Evolutionary conservation across 1,140 invertebrate genomes (phyloP).

Genomic region (Teleogryllus occipitalis): DNA sequence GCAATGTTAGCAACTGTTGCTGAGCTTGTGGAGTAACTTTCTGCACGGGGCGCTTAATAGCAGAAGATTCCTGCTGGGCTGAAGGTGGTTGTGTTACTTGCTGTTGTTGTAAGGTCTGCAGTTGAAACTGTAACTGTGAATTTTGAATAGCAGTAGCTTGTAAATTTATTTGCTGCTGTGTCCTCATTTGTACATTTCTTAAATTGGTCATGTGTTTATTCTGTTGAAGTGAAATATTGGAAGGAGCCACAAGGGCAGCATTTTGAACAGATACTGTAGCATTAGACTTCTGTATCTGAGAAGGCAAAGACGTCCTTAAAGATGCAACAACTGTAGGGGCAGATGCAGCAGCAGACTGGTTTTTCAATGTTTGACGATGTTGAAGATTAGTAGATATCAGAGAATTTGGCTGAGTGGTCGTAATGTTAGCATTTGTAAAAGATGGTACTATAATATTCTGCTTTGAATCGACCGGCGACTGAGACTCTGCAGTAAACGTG

Average conservation of each 20-base stretch:
- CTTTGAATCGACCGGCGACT: background rate
- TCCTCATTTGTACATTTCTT: background rate
- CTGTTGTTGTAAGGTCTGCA: conserved; percentile 3
- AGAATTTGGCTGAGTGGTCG: background rate
- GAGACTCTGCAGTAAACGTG: conserved; percentile 8
- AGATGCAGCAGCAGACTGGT: background rate
- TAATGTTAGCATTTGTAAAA: background rate
- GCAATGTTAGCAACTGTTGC: conserved; percentile 29
- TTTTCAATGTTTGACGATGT: background rate
- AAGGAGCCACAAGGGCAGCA: background rate
- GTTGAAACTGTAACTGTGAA: conserved; percentile 1
- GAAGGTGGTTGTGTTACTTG: background rate
- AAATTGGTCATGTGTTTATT: background rate
- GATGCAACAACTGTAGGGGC: background rate
- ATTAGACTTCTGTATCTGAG: background rate
- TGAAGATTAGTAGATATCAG: background rate
- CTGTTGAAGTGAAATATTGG: background rate
- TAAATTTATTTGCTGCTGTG: conserved; percentile 10
- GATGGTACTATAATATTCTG: conserved; percentile 2
- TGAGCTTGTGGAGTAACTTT: conserved; percentile 23
- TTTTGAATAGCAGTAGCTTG: conserved; percentile 10
- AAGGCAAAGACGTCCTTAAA: background rate
- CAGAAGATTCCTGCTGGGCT: background rate
- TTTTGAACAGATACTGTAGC: background rate
- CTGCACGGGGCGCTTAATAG: background rate